Evolutionary conservation across 2,797 vertebrate genomes (phyloP).

Genomic region (Heterohyrax brucei): DNA sequence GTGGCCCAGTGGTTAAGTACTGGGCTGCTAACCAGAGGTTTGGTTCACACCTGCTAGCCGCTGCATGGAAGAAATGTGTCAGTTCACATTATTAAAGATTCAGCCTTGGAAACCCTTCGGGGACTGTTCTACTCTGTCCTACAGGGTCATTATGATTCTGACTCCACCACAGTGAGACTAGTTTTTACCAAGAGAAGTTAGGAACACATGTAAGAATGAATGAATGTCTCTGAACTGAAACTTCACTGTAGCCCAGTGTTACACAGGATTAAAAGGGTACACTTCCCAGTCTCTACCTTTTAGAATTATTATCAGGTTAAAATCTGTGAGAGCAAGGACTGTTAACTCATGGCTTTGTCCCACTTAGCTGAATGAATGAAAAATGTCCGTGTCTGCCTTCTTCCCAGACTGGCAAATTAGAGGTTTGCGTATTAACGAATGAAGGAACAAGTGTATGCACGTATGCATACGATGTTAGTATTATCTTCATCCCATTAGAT

Average conservation of each 20-base stretch:
- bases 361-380: neutral
- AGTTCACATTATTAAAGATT: neutral
- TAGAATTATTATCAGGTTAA: neutral
- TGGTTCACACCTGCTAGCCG: neutral
- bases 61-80: neutral
- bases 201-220: neutral
- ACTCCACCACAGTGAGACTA: neutral
- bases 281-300: neutral
- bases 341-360: neutral
- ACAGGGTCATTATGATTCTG: neutral
- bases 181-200: neutral
- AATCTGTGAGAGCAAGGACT: neutral
- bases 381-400: neutral
- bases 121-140: neutral
- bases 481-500: neutral
- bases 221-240: neutral
- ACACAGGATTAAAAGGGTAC: neutral
- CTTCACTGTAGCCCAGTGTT: neutral
- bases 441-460: neutral
- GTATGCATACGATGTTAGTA: neutral
- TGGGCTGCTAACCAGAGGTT: neutral
- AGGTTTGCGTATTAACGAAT: slow-evolving; percentile 26
- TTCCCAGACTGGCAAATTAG: neutral
- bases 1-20: neutral
- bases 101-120: neutral